Evolutionary conservation across 1,140 invertebrate genomes (phyloP), one percentile per base, ranked within the genome.

Genomic region (Kradibia gibbosae): DNA sequence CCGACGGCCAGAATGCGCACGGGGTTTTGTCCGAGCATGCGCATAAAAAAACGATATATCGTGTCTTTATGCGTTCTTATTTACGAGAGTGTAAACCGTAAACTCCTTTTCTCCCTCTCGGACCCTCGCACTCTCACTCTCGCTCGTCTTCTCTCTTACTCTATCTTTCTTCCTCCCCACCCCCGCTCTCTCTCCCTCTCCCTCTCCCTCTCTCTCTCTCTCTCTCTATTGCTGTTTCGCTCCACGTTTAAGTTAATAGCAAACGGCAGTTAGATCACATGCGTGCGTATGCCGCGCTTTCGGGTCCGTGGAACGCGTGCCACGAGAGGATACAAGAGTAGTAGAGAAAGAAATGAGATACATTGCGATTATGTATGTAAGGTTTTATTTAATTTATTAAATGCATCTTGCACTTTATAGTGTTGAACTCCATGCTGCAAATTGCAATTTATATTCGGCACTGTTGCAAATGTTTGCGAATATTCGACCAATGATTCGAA

Each of bases 41-140:
- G 73, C 72, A 83, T 77, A 87, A 85, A 87, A 87, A 88, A 82
- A 72, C 78, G 74, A 86, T 81, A 80, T 87, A 89, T 88, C 86
- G 88, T 82, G 86, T 36, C 82, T 89, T 88, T 88, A 88, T 85
- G 86, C 86, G 83, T 80, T 55, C 83, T 88, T 88, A 89, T 89
- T 90, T 89, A 89, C 86, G 88, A 87, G 86, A 88, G 82, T 85
- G 83, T 90, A 88, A 89, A 90, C 80, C 73, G 28, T 53, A 62
- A 65, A 62, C 71, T 73, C 57, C 45, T 55, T 31, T 45, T 55
- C 60, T 53, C 62, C 28, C n/a, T 2, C 10, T 7, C 28, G 1
- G 28, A 20, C 10, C 22, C 50, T 53, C 50, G 10, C 50, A 15
- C 25, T 62, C 57, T 8, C 57, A 39, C 34, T 39, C 34, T 31